A percentile compares a stretch with the other conserved stretches of the same genome.
Evolutionary conservation across 1,140 invertebrate species (phyloP).

Genomic region (Nasonia longicornis): DNA sequence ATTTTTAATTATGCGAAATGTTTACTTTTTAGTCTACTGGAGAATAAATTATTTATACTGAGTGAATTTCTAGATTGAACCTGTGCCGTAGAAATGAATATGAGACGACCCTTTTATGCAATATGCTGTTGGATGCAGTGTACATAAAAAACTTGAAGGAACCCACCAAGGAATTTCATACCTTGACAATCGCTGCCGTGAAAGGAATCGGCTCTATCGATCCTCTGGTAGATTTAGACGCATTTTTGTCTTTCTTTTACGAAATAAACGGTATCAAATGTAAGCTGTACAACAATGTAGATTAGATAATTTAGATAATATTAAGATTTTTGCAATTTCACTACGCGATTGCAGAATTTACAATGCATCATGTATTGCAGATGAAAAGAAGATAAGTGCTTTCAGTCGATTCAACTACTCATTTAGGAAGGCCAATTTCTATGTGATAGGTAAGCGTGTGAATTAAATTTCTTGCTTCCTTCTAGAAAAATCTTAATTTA

Average conservation of each 20-base stretch:
- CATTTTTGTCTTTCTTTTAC: constrained; percentile 48
- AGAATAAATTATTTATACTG: neutral
- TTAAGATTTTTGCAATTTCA: neutral
- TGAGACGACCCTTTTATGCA: constrained; percentile 55
- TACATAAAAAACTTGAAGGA: constrained; percentile 45
- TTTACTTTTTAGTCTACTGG: too few species aligned
- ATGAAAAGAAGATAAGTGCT: constrained; percentile 35
- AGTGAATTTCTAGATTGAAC: constrained; percentile 49
- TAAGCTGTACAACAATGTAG: constrained; percentile 41
- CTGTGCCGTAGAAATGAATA: constrained; percentile 53
- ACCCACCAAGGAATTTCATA: constrained; percentile 17
- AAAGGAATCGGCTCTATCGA: constrained; percentile 52
- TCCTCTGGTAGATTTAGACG: constrained; percentile 43
- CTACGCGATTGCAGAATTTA: neutral
- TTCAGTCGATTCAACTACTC: constrained; percentile 24
- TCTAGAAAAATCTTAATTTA: too few species aligned
- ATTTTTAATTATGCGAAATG: too few species aligned
- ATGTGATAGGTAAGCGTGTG: constrained; percentile 21
- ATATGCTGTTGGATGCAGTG: constrained; percentile 46
- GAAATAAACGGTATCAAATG: constrained; percentile 47
- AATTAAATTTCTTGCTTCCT: too few species aligned
- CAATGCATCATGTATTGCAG: constrained; percentile 18
- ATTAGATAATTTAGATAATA: neutral
- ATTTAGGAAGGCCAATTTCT: constrained; percentile 9
- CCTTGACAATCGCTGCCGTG: constrained; percentile 34